Conservation (phyloP, 2,888 invertebrate species). For the Cylindroiulus punctatus region DNA sequence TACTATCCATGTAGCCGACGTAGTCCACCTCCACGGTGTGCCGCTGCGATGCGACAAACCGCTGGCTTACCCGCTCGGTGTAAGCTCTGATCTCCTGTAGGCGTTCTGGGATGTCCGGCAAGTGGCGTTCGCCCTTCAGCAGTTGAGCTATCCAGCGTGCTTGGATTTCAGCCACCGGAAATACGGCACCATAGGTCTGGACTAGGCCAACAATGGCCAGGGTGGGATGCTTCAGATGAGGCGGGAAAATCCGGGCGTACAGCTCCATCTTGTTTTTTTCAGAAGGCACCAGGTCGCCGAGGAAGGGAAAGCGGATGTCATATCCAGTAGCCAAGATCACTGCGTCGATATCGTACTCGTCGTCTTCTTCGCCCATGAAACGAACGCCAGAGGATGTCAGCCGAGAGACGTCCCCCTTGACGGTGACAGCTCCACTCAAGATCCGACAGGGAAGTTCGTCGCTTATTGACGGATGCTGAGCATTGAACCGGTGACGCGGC, state of each 20-base stretch:
- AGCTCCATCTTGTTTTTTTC: slow-evolving; percentile 52
- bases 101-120: slow-evolving; percentile 31
- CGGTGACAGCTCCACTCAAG: slow-evolving; percentile 64
- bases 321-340: slow-evolving; percentile 58
- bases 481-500: slow-evolving; percentile 64
- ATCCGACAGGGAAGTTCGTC: slow-evolving; percentile 68
- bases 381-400: slow-evolving; percentile 62
- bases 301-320: slow-evolving; percentile 55
- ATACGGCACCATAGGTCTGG: slow-evolving; percentile 56
- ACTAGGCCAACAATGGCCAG: slow-evolving; percentile 56
- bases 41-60: slow-evolving; percentile 62
- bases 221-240: slow-evolving; percentile 55
- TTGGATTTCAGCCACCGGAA: slow-evolving; percentile 57
- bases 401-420: slow-evolving; percentile 63
- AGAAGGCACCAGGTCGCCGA: neutral
- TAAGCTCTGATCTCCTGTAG: slow-evolving; percentile 57
- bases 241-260: slow-evolving; percentile 56
- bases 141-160: slow-evolving; percentile 51
- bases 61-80: slow-evolving; percentile 59
- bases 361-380: slow-evolving; percentile 62
- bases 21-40: slow-evolving; percentile 63
- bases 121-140: neutral
- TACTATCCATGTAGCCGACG: slow-evolving; percentile 66
- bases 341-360: slow-evolving; percentile 48
- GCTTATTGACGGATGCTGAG: slow-evolving; percentile 64